Evolutionary conservation across 2,113 vertebrate genomes (phyloP), one percentile per base, ranked within the genome.

Genomic region (Nannobrachium achirus): DNA sequence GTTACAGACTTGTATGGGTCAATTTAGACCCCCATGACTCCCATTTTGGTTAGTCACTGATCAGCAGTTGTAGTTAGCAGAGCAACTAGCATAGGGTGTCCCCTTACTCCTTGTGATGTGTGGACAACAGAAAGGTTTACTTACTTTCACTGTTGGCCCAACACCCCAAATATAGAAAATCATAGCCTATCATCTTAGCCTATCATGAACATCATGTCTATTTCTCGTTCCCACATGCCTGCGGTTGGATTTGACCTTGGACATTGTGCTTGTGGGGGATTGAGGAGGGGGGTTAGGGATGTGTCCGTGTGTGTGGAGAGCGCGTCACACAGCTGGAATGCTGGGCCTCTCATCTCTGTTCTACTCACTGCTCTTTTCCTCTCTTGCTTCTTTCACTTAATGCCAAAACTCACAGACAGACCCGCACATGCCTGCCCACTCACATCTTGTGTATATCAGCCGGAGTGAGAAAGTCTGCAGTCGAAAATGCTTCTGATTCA

Each of bases 251-350:
- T 44, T 63, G 73, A 83, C 81, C 82, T 88, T 81, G 61, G 53
- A 66, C 6, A 41, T 48, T 66, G 76, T 59, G 51, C 59, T 61
- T 5, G 7, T 71, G 25, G 25, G 25, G 25, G 25, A 4, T 2
- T 2, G 25, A 4, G 25, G 25, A 4, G 25, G 25, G 25, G 25
- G 25, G 25, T 3, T 33, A 5, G 63, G 42, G 72, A 62, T 73
- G 75, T 46, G 64, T 15, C 11, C 25, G n/a, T 41, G 40, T 42
- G 46, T 38, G 56, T 49, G 51, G 10, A 78, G 67, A 77, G 25
- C 56, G 33, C 69, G 61, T 88, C 83, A 86, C 64, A 14, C 78
- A 55, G 73, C 66, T 84, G 91, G 84, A 89, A 90, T 90, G 80
- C 66, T 66, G 76, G 86, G 71, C 71, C 76, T 76, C 72, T 25